These are phyloP conservation scores for Timandra comae DNA, from an alignment of 2,888 invertebrate genomes.

Conservation along the genomic window DNA sequence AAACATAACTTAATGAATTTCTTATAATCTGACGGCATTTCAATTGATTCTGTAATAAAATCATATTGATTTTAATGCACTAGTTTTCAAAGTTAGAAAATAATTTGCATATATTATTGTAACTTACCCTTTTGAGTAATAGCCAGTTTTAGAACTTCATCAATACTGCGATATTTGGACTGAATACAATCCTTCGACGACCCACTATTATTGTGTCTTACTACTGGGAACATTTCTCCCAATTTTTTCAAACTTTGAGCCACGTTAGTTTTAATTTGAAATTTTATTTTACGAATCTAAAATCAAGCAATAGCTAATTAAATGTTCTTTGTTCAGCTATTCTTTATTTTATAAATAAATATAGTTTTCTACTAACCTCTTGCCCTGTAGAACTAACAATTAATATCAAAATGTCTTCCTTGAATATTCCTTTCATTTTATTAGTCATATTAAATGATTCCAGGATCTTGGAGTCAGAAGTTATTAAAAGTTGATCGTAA, in stretches of 20 bases:
- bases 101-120: background rate
- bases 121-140: constrained; percentile 36
- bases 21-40: constrained; percentile 31
- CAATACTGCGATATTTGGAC: constrained; percentile 37
- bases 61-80: constrained; percentile 1
- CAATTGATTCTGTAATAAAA: constrained; percentile 6
- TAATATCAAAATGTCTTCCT: constrained; percentile 50
- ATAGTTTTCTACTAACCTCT: too few relatives aligned
- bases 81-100: background rate
- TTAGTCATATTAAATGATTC: constrained; percentile 48
- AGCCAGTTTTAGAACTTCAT: constrained; percentile 42
- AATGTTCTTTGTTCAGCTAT: too few relatives aligned
- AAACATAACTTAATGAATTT: constrained; percentile 54
- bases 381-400: constrained; percentile 32
- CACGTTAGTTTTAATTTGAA: constrained; percentile 42
- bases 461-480: constrained; percentile 39
- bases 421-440: constrained; percentile 57
- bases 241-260: constrained; percentile 34
- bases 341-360: too few relatives aligned
- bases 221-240: constrained; percentile 42
- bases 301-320: constrained; percentile 3
- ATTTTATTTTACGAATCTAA: constrained; percentile 58
- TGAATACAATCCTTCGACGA: constrained; percentile 13
- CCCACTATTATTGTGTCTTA: constrained; percentile 26
- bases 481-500: constrained; percentile 50